Percentiles rank a stretch among this genome's conserved stretches.
phyloP scores from a whole-genome alignment of 2,113 vertebrate species.

The Pollachius pollachius region DNA sequence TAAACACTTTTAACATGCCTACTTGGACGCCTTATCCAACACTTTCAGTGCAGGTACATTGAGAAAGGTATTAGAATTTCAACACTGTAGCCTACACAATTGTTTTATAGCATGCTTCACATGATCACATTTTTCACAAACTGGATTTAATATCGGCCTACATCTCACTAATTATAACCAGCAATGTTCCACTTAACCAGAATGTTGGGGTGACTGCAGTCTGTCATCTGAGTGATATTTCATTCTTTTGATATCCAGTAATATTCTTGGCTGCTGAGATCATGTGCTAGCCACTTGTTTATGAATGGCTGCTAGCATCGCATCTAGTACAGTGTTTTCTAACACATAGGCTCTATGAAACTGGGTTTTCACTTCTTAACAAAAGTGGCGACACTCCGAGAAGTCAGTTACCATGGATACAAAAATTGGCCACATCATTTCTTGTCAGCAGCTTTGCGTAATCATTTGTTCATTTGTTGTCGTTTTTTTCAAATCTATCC shows the following conservation, averaged over 20 bases:
- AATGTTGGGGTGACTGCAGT: conserved; percentile 13
- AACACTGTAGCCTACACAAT: too few relatives aligned
- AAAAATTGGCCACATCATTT: conserved; percentile 67
- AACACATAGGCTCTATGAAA: conserved; percentile 31
- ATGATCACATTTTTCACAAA: conserved; percentile 13
- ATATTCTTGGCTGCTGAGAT: background rate
- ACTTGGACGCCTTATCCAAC: too few relatives aligned
- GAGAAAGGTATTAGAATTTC: too few relatives aligned
- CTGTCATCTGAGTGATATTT: background rate
- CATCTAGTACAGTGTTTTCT: background rate
- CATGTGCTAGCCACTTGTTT: conserved; percentile 1
- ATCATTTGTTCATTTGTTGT: conserved; percentile 40
- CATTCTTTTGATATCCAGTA: too few relatives aligned
- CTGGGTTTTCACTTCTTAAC: conserved; percentile 47
- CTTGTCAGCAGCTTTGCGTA: conserved; percentile 59
- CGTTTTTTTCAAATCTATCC: conserved; percentile 24
- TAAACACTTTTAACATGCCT: too few relatives aligned
- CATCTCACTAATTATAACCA: too few relatives aligned
- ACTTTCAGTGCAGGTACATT: too few relatives aligned
- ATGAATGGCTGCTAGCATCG: conserved; percentile 37
- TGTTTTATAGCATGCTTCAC: conserved; percentile 55
- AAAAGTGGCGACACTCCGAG: conserved; percentile 62
- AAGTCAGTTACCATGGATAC: conserved; percentile 75
- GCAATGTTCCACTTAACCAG: background rate
- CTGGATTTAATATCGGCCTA: background rate